These are phyloP conservation scores for Agrilus mali DNA, from an alignment of 2,888 invertebrate species.

Conservation along the genomic window DNA sequence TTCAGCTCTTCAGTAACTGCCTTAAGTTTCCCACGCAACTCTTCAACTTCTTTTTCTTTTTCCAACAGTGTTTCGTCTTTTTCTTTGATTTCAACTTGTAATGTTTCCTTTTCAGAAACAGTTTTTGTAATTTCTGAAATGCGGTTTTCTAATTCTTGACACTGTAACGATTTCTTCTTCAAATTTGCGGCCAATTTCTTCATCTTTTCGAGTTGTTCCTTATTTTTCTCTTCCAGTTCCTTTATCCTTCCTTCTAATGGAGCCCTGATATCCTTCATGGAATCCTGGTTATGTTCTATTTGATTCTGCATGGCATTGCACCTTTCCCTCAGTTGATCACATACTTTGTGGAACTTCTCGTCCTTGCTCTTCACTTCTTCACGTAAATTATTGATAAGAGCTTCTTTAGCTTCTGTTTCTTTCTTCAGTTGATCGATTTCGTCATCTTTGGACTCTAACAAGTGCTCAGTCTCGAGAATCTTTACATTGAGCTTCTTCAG, in stretches of 20 bases:
- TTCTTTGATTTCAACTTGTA: constrained; percentile 13
- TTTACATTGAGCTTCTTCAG: constrained; percentile 43
- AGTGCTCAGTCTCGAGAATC: constrained; percentile 40
- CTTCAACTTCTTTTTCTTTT: constrained; percentile 20
- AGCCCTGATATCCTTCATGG: constrained; percentile 25
- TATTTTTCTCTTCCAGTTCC: constrained; percentile 48
- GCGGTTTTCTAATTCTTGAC: constrained; percentile 50
- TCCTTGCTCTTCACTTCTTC: constrained; percentile 34
- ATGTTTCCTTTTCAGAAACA: constrained; percentile 22
- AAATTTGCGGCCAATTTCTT: constrained; percentile 66
- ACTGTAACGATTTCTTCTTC: constrained; percentile 57
- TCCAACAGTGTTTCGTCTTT: constrained; percentile 15
- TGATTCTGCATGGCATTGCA: constrained; percentile 27
- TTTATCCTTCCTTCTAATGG: constrained; percentile 26
- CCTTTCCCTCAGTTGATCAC: constrained; percentile 30
- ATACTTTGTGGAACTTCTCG: constrained; percentile 28
- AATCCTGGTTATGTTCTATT: constrained; percentile 25
- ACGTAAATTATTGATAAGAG: constrained; percentile 31
- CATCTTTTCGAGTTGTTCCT: constrained; percentile 60
- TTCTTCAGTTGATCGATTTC: constrained; percentile 37
- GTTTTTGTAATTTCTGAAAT: constrained; percentile 24
- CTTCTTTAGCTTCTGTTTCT: constrained; percentile 27
- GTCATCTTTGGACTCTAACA: constrained; percentile 36
- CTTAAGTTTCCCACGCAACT: constrained; percentile 31
- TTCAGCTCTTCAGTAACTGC: constrained; percentile 24